These are phyloP conservation scores for Notamacropus eugenii DNA, from an alignment of 2,797 vertebrate genomes.

Conservation along the genomic window DNA sequence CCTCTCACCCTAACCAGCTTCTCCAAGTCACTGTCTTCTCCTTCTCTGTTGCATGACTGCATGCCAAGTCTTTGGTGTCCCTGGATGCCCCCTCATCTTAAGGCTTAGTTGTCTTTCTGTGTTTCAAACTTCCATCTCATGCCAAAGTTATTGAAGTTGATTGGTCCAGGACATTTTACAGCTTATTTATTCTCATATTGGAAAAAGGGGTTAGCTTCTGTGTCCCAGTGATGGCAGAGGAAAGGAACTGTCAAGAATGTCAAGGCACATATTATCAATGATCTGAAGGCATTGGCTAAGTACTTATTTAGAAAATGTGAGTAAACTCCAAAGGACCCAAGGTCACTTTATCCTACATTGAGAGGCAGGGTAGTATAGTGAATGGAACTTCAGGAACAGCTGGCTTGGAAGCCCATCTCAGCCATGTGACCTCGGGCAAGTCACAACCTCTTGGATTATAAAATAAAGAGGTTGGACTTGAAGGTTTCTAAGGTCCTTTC, in stretches of 20 bases:
- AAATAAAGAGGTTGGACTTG: background rate
- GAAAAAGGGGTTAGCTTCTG: background rate
- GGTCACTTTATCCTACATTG: background rate
- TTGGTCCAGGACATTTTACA: background rate
- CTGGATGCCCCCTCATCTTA: background rate
- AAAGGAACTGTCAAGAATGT: background rate
- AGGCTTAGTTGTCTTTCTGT: background rate
- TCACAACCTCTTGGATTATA: background rate
- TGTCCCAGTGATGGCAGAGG: background rate
- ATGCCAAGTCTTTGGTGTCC: constrained; percentile 50
- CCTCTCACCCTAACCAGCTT: constrained; percentile 58
- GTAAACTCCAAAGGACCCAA: background rate
- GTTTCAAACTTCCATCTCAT: background rate
- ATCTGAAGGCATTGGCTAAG: background rate
- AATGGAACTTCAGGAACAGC: background rate
- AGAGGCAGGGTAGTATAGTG: background rate
- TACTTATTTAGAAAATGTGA: background rate
- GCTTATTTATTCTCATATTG: background rate
- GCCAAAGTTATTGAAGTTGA: background rate
- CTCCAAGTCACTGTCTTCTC: constrained; percentile 48
- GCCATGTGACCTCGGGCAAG: background rate
- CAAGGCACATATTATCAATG: background rate
- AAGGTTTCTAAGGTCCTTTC: background rate
- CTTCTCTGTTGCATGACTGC: constrained; percentile 77
- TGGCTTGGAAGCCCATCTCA: background rate